Evolutionary conservation across 2,888 invertebrate species (phyloP), one percentile per base, ranked within the genome.

Genomic region (Diaprepes abbreviatus): DNA sequence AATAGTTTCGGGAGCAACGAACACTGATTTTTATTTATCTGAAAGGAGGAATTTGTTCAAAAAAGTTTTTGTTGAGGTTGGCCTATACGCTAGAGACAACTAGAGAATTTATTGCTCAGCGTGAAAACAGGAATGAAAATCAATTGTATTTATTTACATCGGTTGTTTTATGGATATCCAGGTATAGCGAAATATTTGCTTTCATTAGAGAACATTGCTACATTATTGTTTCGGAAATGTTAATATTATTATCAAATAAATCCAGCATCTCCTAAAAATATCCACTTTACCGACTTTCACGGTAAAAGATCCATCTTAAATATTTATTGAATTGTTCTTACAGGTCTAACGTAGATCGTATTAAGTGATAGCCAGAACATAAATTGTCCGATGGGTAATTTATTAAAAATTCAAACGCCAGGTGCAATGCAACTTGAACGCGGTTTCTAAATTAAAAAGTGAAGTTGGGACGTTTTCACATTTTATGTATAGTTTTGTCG

Each of bases 401-500:
- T 40, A 43, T 58, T 58, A 40, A 40, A 58, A 40, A 58, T 43
- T 31, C 16, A 43, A 59, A 40, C 31, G 38, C 50, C 62, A 63
- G 62, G 62, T 63, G 52, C 50, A 52, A 36, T 10, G 28, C 21
- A 36, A 63, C 28, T 28, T 19, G 35, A 19, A 36, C 21, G 38
- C 16, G 52, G 35, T 38, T 50, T n/a, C 21, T 40, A 59, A 59
- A 59, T 59, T 59, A 59, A 64, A 64, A 55, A 64, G 55, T 64
- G 16, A 35, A 64, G 64, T 52, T 59, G 35, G 33, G 57, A 21
- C 45, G 33, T 60, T 45, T 33, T 33, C 36, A 48, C 48, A 45
- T 60, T 54, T 54, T 19, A 82, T 86, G 85, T 77, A 88, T 88
- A 82, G 87, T 87, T 83, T 88, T 88, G 78, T 88, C 87, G 70